Base-by-base conservation (phyloP, 2,888 invertebrate genomes). In the Amphipoea lucens region DNA sequence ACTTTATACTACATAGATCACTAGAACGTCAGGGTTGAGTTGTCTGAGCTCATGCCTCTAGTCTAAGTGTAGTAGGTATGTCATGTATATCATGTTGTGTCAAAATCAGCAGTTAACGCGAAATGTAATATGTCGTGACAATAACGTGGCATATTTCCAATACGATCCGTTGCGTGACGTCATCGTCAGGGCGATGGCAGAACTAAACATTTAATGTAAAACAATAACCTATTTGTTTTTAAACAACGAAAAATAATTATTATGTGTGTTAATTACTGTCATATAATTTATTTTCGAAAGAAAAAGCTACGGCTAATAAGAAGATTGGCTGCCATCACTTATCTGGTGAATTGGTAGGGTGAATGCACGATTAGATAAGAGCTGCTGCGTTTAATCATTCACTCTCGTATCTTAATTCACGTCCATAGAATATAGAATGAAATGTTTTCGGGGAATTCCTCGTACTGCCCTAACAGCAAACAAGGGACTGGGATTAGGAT, bases 71-170 rank as follows among this genome's bases (percentile, higher is more conserved):
- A 40, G 17, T 66, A 36, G 36, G 36, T 36, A n/a, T 48, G 36
- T 14, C n/a, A n/a, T n/a, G n/a, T n/a, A n/a, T n/a, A n/a, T 79
- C 79, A 83, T 79, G 42, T 65, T 72, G 36, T 74, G 76, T 79
- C 62, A 82, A 74, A 85, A 82, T 66, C 74, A 76, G 42, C 71
- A 74, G 74, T 86, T 79, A 79, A 68, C 74, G 65, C 29, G 74
- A 76, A 86, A 74, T 74, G 69, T 76, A 79, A 75, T 66, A 76
- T 48, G 67, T 82, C 71, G 71, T 74, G 83, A 85, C 86, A 79
- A 76, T 45, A 72, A 66, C 63, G 63, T 82, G 84, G 84, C 84
- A 79, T 86, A 79, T 74, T 76, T 85, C 86, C 86, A 85, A 86
- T 82, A 71, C 57, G 23, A 57, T 11, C 51, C 40, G 42, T 62